These are phyloP conservation scores for Aricia artaxerxes DNA, from an alignment of 2,888 invertebrate species.

Conservation along the genomic window DNA sequence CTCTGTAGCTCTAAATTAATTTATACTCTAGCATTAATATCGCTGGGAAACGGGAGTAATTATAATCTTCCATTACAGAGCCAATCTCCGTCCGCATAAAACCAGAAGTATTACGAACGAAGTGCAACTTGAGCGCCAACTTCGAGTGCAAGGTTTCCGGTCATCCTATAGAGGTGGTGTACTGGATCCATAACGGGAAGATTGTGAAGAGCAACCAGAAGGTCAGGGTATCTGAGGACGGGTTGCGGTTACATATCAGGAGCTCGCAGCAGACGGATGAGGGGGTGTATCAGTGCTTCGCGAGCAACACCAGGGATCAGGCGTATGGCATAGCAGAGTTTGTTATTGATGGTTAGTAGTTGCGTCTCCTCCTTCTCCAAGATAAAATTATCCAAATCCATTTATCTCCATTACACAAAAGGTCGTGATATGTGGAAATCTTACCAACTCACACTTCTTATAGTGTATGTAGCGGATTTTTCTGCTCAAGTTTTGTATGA, in stretches of 20 bases:
- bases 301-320: slow-evolving; percentile 91
- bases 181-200: slow-evolving; percentile 90
- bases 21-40: slow-evolving; percentile 30
- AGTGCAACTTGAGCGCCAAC: slow-evolving; percentile 90
- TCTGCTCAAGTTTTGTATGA: too few relatives aligned
- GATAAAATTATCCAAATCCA: too few relatives aligned
- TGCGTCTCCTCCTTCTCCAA: too few relatives aligned
- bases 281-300: slow-evolving; percentile 96
- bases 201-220: slow-evolving; percentile 81
- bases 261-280: slow-evolving; percentile 89
- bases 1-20: slow-evolving; percentile 31
- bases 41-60: slow-evolving; percentile 34
- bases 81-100: slow-evolving; percentile 90
- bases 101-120: slow-evolving; percentile 88
- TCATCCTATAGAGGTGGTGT: slow-evolving; percentile 88
- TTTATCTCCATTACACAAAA: too few relatives aligned
- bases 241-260: slow-evolving; percentile 80
- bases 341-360: slow-evolving; percentile 85
- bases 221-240: slow-evolving; percentile 75
- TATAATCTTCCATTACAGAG: slow-evolving; percentile 72
- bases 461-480: too few relatives aligned
- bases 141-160: slow-evolving; percentile 94
- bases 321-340: slow-evolving; percentile 91
- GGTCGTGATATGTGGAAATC: too few relatives aligned
- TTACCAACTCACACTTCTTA: too few relatives aligned